A percentile compares a stretch with the other conserved stretches of the same genome.
These are phyloP conservation scores for Rousettus leschenaultii DNA, from an alignment of 2,113 vertebrate species.

Conservation along the genomic window DNA sequence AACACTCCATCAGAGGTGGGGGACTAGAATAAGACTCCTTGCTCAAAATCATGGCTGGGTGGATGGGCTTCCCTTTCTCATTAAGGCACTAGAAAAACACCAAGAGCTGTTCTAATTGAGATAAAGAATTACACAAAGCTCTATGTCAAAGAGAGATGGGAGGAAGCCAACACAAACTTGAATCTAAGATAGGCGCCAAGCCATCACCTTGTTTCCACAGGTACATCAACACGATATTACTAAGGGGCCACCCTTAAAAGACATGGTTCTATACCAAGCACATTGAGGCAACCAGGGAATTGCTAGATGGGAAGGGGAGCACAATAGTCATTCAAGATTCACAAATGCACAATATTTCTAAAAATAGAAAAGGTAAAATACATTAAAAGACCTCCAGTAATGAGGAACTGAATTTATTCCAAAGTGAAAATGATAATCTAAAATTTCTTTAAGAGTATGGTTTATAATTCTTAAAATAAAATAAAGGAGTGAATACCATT, in stretches of 20 bases:
- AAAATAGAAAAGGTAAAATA: background rate
- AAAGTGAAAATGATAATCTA: background rate
- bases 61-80: too few relatives aligned
- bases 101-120: background rate
- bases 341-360: background rate
- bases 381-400: background rate
- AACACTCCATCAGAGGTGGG: background rate
- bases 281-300: background rate
- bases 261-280: background rate
- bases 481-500: background rate
- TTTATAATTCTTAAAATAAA: background rate
- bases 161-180: background rate
- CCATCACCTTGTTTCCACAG: background rate
- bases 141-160: background rate
- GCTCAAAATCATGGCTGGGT: background rate
- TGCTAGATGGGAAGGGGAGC: background rate
- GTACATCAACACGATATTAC: background rate
- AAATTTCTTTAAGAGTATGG: background rate
- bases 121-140: background rate
- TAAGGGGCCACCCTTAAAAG: background rate
- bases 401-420: background rate
- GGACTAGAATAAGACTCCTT: background rate
- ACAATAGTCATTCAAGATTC: background rate
- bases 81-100: background rate
- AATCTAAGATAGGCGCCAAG: background rate